Conservation (phyloP, 2,888 invertebrate genomes). For the Archaeoteleia sp. region DNA sequence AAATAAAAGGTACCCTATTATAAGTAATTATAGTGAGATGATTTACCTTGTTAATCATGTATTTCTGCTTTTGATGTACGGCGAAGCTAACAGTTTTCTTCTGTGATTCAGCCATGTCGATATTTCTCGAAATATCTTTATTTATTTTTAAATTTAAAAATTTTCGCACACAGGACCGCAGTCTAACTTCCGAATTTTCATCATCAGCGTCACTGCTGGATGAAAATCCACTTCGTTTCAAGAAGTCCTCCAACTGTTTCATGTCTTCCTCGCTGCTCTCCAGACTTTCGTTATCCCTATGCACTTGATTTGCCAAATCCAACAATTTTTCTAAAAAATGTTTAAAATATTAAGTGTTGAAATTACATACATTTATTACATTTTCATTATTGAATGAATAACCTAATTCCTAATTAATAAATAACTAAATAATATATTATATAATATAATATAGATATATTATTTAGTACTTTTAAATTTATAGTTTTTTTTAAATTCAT, state of each 20-base stretch:
- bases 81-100: constrained; percentile 88
- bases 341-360: too few relatives aligned
- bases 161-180: constrained; percentile 83
- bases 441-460: too few relatives aligned
- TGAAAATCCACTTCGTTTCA: constrained; percentile 83
- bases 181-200: constrained; percentile 83
- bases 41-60: constrained; percentile 76
- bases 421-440: too few relatives aligned
- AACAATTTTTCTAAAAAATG: constrained; percentile 65
- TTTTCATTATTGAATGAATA: too few relatives aligned
- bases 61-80: constrained; percentile 75
- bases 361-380: constrained; percentile 6
- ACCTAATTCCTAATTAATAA: too few relatives aligned
- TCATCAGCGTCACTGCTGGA: constrained; percentile 81
- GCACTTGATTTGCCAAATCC: constrained; percentile 59
- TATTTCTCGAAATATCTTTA: constrained; percentile 80
- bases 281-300: constrained; percentile 60
- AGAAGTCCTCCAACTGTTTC: constrained; percentile 82
- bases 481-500: too few relatives aligned
- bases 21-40: neutral
- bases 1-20: too few relatives aligned
- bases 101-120: constrained; percentile 77
- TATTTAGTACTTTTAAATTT: too few relatives aligned
- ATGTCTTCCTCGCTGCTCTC: constrained; percentile 79
- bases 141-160: constrained; percentile 83